Percentiles rank a stretch among this genome's conserved stretches.
These are phyloP conservation scores for Lagodon rhomboides DNA, from an alignment of 2,797 vertebrate species.

Conservation along the genomic window DNA sequence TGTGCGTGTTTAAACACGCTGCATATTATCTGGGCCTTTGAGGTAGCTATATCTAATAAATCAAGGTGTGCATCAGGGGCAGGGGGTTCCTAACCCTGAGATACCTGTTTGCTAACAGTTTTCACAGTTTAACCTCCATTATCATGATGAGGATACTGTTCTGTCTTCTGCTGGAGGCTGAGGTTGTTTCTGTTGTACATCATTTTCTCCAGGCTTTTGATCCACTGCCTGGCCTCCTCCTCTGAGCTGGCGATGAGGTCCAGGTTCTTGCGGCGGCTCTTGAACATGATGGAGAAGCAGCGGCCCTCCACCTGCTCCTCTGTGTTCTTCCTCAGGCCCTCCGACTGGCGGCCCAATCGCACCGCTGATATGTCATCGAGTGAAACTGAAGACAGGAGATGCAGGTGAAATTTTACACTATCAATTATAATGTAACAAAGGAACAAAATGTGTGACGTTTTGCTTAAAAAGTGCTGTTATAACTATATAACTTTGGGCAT, in stretches of 20 bases:
- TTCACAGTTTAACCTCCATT: not conserved
- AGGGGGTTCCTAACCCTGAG: not conserved
- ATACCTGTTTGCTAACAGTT: not conserved
- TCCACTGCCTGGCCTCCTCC: constrained; percentile 92
- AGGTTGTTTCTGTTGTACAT: constrained; percentile 85
- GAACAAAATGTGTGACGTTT: not conserved
- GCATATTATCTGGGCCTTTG: not conserved
- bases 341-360: constrained; percentile 92
- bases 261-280: constrained; percentile 91
- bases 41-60: not conserved
- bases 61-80: not conserved
- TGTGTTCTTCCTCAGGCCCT: constrained; percentile 93
- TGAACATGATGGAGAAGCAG: constrained; percentile 97
- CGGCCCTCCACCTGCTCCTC: constrained; percentile 87
- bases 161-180: constrained; percentile 88
- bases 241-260: constrained; percentile 93
- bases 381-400: constrained; percentile 85
- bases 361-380: constrained; percentile 92
- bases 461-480: not conserved
- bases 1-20: not conserved
- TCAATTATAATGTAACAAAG: not conserved
- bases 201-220: constrained; percentile 89
- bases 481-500: not conserved
- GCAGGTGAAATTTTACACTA: not conserved
- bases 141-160: constrained; percentile 94